Evolutionary conservation across 2,113 vertebrate species (phyloP).

Genomic region (Tricholaema leucomelas): DNA sequence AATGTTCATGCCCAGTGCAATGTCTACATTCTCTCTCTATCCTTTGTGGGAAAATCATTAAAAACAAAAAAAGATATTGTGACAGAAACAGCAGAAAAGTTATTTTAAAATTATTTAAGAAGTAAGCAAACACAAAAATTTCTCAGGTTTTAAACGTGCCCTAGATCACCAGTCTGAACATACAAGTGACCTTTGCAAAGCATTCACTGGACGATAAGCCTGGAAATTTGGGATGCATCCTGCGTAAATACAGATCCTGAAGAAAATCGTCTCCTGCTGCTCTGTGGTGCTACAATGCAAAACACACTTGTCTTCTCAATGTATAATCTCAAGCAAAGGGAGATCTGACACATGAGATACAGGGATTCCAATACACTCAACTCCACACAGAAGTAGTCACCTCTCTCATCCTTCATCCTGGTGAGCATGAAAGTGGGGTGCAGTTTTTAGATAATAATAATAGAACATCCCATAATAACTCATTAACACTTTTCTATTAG

Average conservation of each 20-base stretch:
- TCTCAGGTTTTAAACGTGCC: not conserved
- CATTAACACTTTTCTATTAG: not conserved
- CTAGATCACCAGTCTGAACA: not conserved
- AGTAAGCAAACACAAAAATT: not conserved
- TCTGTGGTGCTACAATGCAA: not conserved
- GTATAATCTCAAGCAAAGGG: not conserved
- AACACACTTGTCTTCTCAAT: not conserved
- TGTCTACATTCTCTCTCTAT: not conserved
- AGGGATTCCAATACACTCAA: not conserved
- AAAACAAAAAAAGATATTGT: not conserved
- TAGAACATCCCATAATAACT: not conserved
- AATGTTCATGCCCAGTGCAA: not conserved
- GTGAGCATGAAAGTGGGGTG: not conserved
- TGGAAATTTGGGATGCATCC: not conserved
- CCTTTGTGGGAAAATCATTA: not conserved
- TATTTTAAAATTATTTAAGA: not conserved
- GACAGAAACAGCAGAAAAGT: not conserved
- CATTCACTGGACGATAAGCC: not conserved
- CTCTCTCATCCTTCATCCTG: not conserved
- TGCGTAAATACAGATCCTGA: not conserved
- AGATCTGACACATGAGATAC: not conserved
- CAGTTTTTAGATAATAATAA: not conserved
- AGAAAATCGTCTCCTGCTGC: not conserved
- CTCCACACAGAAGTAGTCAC: not conserved
- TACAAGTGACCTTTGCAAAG: rapidly evolving